Evolutionary conservation across 2,113 vertebrate genomes (phyloP), one percentile per base, ranked within the genome.

Genomic region (Pycnonotus jocosus): DNA sequence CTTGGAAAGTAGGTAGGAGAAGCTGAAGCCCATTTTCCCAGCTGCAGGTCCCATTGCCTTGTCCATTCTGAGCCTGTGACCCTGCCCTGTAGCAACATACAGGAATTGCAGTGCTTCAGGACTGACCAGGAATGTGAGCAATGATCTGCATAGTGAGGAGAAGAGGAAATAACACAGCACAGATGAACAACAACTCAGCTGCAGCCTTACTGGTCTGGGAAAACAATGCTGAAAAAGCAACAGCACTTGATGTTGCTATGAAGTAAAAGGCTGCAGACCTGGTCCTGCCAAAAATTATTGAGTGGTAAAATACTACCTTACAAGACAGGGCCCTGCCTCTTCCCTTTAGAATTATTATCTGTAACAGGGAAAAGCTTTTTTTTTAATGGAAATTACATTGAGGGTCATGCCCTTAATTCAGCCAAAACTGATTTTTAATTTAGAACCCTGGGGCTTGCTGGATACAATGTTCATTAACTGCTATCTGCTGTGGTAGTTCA

Each of bases 131-230:
- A 70, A 20, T 3, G 4, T 3, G 5, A 65, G 11, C 53, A 14
- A 0, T 0, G 7, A 15, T 11, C 33, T 47, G 4, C 2, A 1
- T 3, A 15, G 9, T 3, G 8, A 73, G 10, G 35, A 79, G 30
- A 51, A 35, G 24, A 37, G 31, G 25, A 48, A 66, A 10, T 28
- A 65, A 35, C 64, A 22, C 2, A 2, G 58, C 45, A 8, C 0
- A 35, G 45, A 44, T 22, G 27, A 54, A 25, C 14, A 64, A 17
- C 12, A 53, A 16, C 21, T 35, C 16, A 7, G 24, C 40, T 77
- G 51, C 42, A 83, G 17, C 66, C 14, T 12, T 40, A 4, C 6
- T 1, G 47, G 11, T 53, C 5, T 33, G 62, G 44, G 40, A 68
- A 38, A 76, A 25, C 53, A 76, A 35, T 38, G 21, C 23, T 60